These are phyloP conservation scores for Paralinhomoeus sp. DNA, from an alignment of 2,888 invertebrate genomes.

Conservation along the genomic window DNA sequence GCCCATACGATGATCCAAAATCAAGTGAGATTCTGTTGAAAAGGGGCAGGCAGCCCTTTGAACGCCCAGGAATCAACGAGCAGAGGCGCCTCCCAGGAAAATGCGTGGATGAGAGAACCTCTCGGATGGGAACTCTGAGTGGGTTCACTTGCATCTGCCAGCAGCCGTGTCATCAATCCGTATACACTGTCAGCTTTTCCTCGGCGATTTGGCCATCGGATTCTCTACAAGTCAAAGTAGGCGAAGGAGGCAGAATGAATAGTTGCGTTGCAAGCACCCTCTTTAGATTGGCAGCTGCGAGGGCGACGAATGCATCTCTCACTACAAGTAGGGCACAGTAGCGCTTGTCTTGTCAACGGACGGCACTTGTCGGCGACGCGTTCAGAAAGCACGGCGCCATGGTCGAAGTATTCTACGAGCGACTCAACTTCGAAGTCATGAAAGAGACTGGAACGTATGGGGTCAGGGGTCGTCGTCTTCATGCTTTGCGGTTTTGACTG, in stretches of 20 bases:
- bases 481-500: no score
- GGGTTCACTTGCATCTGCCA: slow-evolving; percentile 10
- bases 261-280: no score
- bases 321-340: no score
- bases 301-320: no score
- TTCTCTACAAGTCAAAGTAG: no score
- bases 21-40: slow-evolving; percentile 11
- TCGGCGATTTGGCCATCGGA: neutral
- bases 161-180: slow-evolving; percentile 19
- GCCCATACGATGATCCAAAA: slow-evolving; percentile 16
- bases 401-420: slow-evolving; percentile 26
- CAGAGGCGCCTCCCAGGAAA: slow-evolving; percentile 11
- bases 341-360: no score
- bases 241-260: no score
- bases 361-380: no score
- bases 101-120: slow-evolving; percentile 17
- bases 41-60: no score
- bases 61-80: no score
- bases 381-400: slow-evolving; percentile 24
- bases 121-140: slow-evolving; percentile 11
- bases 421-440: slow-evolving; percentile 23
- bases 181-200: slow-evolving; percentile 10
- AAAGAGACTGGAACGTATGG: slow-evolving; percentile 15
- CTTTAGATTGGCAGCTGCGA: no score
- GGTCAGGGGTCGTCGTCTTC: no score